Base-by-base conservation (phyloP, 1,140 invertebrate genomes). In the honey bee (Apis mellifera) region DNA sequence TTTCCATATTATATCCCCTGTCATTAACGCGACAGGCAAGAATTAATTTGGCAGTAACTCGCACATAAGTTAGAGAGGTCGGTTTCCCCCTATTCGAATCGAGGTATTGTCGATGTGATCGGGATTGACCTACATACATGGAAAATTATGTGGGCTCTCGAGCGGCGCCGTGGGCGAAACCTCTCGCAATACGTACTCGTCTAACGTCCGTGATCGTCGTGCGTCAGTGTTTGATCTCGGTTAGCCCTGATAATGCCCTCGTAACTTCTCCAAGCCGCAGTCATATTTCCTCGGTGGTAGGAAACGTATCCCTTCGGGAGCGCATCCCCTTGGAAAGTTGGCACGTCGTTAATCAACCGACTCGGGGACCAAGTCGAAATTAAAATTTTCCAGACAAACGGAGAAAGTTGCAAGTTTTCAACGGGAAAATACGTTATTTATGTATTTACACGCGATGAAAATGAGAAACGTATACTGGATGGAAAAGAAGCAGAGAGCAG, bases 221-320 rank as follows among this genome's bases (percentile, higher is more conserved):
- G 54, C 76, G 52, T 68, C 64, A 23, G 23, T 73, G 71, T 84
- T 85, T 85, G 84, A 85, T 84, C 71, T 84, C 70, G 78, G 55
- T 69, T 80, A 57, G 62, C 72, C 75, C 64, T 72, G 76, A 84
- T 84, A 76, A 75, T 60, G 55, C 21, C 54, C 65, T 78, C 76
- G 76, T 78, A 78, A 78, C 13, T 78, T 54, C 55, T 69, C 65
- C 26, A 23, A 9, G 21, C 65, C 52, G 64, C 52, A 50, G 64
- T 78, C 64, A 50, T 69, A 69, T 69, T 69, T 78, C 42, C 65
- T 57, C 64, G 26, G 52, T 15, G 26, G 9, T 5, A 26, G 17
- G 64, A 57, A 78, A 48, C n/a, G 32, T n/a, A 21, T 9, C 13
- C 42, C 32, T 15, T 19, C 11, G 5, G 19, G 60, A 21, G 19